These are phyloP conservation scores for Cricetomys ansorgei DNA, from an alignment of 2,113 vertebrate species.

Conservation along the genomic window DNA sequence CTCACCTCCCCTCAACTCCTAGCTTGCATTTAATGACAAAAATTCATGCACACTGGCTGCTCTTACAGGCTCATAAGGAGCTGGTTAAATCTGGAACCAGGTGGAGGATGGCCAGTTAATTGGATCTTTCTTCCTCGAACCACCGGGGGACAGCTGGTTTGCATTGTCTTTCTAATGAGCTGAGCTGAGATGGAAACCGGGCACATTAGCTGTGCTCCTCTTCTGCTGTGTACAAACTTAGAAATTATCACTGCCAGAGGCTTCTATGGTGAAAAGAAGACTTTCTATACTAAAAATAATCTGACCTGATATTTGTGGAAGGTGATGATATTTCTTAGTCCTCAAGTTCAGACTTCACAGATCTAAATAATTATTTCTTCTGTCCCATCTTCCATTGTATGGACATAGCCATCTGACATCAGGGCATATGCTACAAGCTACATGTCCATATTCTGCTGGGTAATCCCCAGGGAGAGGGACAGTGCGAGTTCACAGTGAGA, in stretches of 20 bases:
- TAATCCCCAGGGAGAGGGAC: not conserved
- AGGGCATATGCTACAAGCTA: not conserved
- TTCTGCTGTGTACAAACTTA: conserved; percentile 46
- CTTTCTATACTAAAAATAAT: conserved; percentile 6
- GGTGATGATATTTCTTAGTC: not conserved
- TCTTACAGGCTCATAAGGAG: conserved; percentile 60
- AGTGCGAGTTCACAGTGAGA: not conserved
- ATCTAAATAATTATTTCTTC: conserved; percentile 21
- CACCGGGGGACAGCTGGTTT: conserved; percentile 79
- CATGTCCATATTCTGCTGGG: not conserved
- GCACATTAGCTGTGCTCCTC: conserved; percentile 50
- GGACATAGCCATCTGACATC: not conserved
- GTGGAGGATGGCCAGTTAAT: conserved; percentile 78
- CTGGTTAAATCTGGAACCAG: conserved; percentile 75
- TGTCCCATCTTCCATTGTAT: not conserved
- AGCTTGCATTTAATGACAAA: conserved; percentile 70
- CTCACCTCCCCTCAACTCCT: not conserved
- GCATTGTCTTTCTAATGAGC: conserved; percentile 79
- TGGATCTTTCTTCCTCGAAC: conserved; percentile 77
- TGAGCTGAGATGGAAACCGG: conserved; percentile 38
- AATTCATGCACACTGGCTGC: conserved; percentile 77
- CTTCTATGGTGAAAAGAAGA: conserved; percentile 57
- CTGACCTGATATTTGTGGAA: not conserved
- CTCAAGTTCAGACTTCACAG: not conserved
- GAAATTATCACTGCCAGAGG: conserved; percentile 50